Base-by-base conservation (phyloP, 1,140 invertebrate genomes). In the Euwallacea similis region DNA sequence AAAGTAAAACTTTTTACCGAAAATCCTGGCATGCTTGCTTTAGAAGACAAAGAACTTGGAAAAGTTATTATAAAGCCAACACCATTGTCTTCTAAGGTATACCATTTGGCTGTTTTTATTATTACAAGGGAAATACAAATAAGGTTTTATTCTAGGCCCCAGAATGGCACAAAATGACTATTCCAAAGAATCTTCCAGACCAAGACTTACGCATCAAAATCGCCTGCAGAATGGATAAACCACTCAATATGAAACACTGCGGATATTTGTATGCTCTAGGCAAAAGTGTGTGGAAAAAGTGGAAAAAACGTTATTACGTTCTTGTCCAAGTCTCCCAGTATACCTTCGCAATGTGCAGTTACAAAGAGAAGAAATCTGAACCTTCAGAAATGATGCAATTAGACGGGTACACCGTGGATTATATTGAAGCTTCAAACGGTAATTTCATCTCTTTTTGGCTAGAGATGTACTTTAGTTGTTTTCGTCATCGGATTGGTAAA, bases 341-440 rank as follows among this genome's bases (percentile, higher is more conserved):
- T 83, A 99, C 97, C 43, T 99, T 99, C 87, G 98, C 97, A 41
- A 96, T 99, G 89, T 99, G 98, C 84, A 98, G 95, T 79, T 99
- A 99, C 82, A 95, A 98, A 81, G 97, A 99, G 81, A 99, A 98
- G 84, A 99, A 99, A 84, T 94, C 96, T 16, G 97, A 99, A 83
- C 98, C 98, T 0, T 96, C 96, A 56, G 98, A 99, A 85, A 98
- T 99, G 94, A 96, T 99, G 93, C 97, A 98, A 81, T 85, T 99
- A 21, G 97, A 99, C 85, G 97, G 96, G 2, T 99, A 98, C 82
- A 99, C 97, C 66, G 97, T 99, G 11, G 98, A 99, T 83, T 99
- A 99, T 82, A 98, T 98, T 80, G 97, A 99, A 84, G 88, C 94
- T 75, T 92, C 93, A 71, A 92, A 90, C 83, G 92, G 91, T 93